Evolutionary conservation across 1,140 invertebrate species (phyloP), one percentile per base, ranked within the genome.

Genomic region (Atta cephalotes): DNA sequence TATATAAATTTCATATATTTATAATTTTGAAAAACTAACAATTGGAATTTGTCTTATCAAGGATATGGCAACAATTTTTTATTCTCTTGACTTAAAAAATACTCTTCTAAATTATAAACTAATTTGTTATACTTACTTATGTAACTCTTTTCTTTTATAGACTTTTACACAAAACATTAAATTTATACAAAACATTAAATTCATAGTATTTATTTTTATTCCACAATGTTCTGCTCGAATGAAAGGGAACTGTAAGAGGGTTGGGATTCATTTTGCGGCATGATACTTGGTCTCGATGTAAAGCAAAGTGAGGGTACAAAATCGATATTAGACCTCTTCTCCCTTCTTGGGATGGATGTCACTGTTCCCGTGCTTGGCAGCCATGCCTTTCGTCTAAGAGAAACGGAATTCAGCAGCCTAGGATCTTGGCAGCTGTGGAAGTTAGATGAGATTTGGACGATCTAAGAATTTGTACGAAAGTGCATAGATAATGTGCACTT

Each of bases 251-350:
- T 53, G 31, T 35, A 68, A 85, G 82, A 85, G 63, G 76, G 76
- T 60, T 56, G 65, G 84, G 53, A 86, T 84, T 56, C 51, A 81
- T 68, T 80, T 63, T 68, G 62, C 51, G 85, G 78, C 85, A 70
- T n/a, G 62, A 70, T 68, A 49, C 60, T 87, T 25, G 51, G 78
- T 51, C 74, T 58, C 49, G 70, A 58, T 65, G 79, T 79, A 82
- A 71, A 51, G 58, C 58, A 86, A 89, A 87, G 88, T 85, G 86
- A 87, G 91, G 85, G 85, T 93, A 77, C 85, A 87, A 92, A 92
- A 93, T 94, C 93, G 92, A 93, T 94, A 92, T 79, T 84, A 90
- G 90, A 85, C 82, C 79, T 86, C 78, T 78, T 58, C 86, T 81
- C 79, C 81, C 71, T 79, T 80, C 91, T 92, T 87, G 87, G 88